phyloP scores from a whole-genome alignment of 2,888 invertebrate species.

The Cetonia aurata region DNA sequence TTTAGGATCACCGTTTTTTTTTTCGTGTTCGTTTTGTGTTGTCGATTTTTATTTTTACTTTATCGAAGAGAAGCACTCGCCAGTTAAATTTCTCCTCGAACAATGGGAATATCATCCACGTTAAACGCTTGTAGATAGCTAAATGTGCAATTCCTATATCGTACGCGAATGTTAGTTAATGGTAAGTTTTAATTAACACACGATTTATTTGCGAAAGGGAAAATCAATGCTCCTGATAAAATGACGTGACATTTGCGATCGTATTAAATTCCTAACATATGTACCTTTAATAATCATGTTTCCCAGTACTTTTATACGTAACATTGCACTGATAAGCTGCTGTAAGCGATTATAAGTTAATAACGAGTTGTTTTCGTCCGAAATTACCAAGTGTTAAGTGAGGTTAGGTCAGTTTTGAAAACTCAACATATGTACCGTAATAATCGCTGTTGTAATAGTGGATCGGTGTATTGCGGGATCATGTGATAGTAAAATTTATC shows the following conservation, averaged over 20 bases:
- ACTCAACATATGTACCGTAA: conserved; percentile 34
- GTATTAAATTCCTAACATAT: conserved; percentile 45
- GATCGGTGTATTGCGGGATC: background rate
- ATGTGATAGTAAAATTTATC: background rate
- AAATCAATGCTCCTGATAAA: conserved; percentile 22
- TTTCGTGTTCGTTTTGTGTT: conserved; percentile 5
- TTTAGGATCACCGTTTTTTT: conserved; percentile 1
- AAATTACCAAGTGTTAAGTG: conserved; percentile 27
- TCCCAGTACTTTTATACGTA: background rate
- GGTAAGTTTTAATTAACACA: conserved; percentile 14
- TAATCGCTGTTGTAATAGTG: background rate
- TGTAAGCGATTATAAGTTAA: background rate
- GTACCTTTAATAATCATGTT: conserved; percentile 26
- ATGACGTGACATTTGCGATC: conserved; percentile 41
- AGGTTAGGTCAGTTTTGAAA: conserved; percentile 34
- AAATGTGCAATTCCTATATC: conserved; percentile 6
- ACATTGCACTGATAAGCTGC: background rate
- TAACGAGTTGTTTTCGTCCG: background rate
- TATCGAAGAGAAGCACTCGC: background rate
- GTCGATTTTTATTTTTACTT: conserved; percentile 6
- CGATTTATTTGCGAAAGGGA: background rate
- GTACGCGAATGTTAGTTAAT: conserved; percentile 7
- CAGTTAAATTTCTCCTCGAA: conserved; percentile 2
- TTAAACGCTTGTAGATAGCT: conserved; percentile 13
- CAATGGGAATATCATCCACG: conserved; percentile 13